These are phyloP conservation scores for Heliconius himera DNA, from an alignment of 1,140 invertebrate genomes.

Conservation along the genomic window DNA sequence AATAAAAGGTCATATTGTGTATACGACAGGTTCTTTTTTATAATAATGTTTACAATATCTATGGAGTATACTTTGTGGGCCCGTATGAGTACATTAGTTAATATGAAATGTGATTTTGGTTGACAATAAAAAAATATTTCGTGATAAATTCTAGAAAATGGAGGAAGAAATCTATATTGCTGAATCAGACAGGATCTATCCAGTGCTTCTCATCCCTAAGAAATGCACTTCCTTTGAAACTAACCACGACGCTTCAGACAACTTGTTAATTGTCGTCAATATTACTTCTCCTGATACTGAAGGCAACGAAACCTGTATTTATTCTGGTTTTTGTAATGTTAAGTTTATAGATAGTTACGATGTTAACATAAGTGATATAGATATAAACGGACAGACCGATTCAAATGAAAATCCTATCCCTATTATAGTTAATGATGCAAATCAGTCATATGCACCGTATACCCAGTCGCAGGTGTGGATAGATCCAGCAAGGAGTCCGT, in stretches of 20 bases:
- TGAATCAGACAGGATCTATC: constrained; percentile 48
- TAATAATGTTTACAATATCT: neutral
- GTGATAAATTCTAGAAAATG: constrained; percentile 40
- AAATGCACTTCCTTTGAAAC: constrained; percentile 59
- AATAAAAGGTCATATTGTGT: neutral
- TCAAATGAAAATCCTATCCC: constrained; percentile 35
- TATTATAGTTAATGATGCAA: constrained; percentile 44
- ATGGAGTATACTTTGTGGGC: neutral
- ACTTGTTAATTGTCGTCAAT: constrained; percentile 63
- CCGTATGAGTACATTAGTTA: neutral
- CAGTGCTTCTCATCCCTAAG: constrained; percentile 64
- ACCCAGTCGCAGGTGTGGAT: constrained; percentile 70
- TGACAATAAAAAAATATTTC: neutral
- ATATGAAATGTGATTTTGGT: neutral
- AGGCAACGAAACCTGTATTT: constrained; percentile 60
- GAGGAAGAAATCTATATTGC: constrained; percentile 40
- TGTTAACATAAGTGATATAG: constrained; percentile 42
- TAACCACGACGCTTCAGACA: constrained; percentile 55
- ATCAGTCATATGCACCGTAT: constrained; percentile 47
- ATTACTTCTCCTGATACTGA: constrained; percentile 62
- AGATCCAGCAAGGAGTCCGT: constrained; percentile 63
- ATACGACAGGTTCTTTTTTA: neutral
- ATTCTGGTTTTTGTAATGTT: constrained; percentile 64
- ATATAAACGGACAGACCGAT: constrained; percentile 27
- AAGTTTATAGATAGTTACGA: constrained; percentile 63